Conservation (phyloP, 2,113 vertebrate genomes). For the Saguinus imperator region DNA sequence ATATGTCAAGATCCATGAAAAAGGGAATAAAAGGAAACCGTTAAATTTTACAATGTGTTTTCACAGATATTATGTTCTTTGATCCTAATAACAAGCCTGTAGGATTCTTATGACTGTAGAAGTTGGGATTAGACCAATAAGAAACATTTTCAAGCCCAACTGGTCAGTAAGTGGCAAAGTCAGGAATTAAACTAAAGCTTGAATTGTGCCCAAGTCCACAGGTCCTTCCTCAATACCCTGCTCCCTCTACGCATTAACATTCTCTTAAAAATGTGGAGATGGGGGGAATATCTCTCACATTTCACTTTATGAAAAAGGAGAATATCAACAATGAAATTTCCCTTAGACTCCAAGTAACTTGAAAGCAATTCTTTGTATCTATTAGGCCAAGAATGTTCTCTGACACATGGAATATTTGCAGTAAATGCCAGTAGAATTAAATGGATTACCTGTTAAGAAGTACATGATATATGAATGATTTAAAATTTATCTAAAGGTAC, state of each 20-base stretch:
- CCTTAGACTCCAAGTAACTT: background rate
- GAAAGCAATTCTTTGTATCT: background rate
- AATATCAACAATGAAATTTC: background rate
- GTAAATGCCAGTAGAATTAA: background rate
- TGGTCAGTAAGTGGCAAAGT: background rate
- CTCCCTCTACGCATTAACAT: background rate
- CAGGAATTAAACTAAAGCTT: background rate
- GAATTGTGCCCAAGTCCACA: background rate
- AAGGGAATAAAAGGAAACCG: background rate
- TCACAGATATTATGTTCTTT: background rate
- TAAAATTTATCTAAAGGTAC: conserved; percentile 10
- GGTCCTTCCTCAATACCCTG: background rate
- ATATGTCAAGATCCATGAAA: background rate
- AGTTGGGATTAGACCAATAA: background rate
- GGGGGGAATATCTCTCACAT: background rate
- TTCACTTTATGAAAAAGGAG: background rate
- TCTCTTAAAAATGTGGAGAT: background rate
- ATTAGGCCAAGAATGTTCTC: background rate
- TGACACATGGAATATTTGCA: background rate
- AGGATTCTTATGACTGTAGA: background rate
- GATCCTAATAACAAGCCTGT: background rate
- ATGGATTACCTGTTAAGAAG: background rate
- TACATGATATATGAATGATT: background rate
- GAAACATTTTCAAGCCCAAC: background rate
- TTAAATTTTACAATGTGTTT: background rate